These are phyloP conservation scores for Drosophila albomicans DNA, from an alignment of 1,140 invertebrate genomes.

Conservation along the genomic window DNA sequence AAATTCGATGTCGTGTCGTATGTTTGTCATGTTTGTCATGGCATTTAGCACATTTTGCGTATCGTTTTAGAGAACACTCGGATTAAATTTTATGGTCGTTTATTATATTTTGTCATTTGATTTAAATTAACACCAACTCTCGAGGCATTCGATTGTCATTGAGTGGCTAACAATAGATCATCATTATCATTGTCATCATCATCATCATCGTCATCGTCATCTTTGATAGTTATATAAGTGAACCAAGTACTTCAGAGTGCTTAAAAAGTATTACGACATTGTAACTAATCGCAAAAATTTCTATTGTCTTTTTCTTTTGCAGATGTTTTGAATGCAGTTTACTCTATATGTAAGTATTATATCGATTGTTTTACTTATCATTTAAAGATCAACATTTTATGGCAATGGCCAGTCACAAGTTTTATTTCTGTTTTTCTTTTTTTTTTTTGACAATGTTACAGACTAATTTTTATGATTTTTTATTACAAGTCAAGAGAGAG, in stretches of 20 bases:
- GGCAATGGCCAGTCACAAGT: constrained; percentile 42
- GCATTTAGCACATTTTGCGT: constrained; percentile 63
- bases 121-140: constrained; percentile 70
- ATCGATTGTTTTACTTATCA: constrained; percentile 19
- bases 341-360: constrained; percentile 36
- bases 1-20: constrained; percentile 36
- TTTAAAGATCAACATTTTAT: not conserved
- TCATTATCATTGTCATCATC: too few species aligned
- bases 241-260: not conserved
- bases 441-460: constrained; percentile 72
- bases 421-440: too few species aligned
- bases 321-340: constrained; percentile 28
- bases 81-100: constrained; percentile 80
- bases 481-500: constrained; percentile 11
- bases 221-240: not conserved
- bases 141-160: constrained; percentile 28
- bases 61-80: constrained; percentile 68
- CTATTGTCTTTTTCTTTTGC: constrained; percentile 31
- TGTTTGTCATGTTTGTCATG: constrained; percentile 29
- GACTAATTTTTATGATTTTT: constrained; percentile 66
- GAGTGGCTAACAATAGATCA: not conserved
- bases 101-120: constrained; percentile 81
- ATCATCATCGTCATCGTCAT: too few species aligned
- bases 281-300: constrained; percentile 9
- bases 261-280: not conserved